A percentile compares a stretch with the other conserved stretches of the same genome.
phyloP scores from a whole-genome alignment of 2,888 invertebrate species.

The Mongoloraphidia duomilia region DNA sequence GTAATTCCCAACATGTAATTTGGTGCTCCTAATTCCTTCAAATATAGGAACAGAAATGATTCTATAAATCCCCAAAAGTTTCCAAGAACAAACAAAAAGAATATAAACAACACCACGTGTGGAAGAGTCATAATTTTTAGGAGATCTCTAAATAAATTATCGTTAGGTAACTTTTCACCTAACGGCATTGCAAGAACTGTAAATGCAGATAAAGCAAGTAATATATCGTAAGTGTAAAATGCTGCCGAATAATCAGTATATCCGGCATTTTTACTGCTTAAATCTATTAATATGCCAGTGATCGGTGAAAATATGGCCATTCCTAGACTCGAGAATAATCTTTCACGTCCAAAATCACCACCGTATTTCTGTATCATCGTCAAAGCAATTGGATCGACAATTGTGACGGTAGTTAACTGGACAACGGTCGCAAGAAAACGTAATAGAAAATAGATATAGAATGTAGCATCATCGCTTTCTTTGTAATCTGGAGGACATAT shows the following conservation, averaged over 20 bases:
- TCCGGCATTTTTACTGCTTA: slow-evolving; percentile 47
- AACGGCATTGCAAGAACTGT: slow-evolving; percentile 66
- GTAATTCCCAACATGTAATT: slow-evolving; percentile 72
- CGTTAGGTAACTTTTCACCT: slow-evolving; percentile 61
- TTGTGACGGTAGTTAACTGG: slow-evolving; percentile 71
- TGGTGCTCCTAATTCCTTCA: slow-evolving; percentile 70
- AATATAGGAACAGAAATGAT: slow-evolving; percentile 72
- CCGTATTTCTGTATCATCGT: slow-evolving; percentile 74
- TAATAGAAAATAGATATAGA: slow-evolving; percentile 70
- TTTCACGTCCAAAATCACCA: slow-evolving; percentile 68
- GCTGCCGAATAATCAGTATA: slow-evolving; percentile 78
- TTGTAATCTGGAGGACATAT: slow-evolving; percentile 68
- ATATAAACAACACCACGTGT: slow-evolving; percentile 64
- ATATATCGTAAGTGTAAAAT: slow-evolving; percentile 66
- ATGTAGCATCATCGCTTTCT: slow-evolving; percentile 60
- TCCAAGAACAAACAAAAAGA: slow-evolving; percentile 68
- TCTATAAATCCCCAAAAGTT: slow-evolving; percentile 84
- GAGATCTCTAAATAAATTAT: slow-evolving; percentile 62
- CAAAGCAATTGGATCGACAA: slow-evolving; percentile 78
- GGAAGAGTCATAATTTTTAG: slow-evolving; percentile 62
- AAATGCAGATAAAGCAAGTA: slow-evolving; percentile 56
- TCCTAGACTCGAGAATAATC: slow-evolving; percentile 65
- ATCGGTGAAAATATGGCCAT: slow-evolving; percentile 74
- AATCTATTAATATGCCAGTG: slow-evolving; percentile 65
- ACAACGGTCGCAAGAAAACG: slow-evolving; percentile 69